phyloP scores from a whole-genome alignment of 2,888 invertebrate species.

The Pyrocoelia pectoralis region DNA sequence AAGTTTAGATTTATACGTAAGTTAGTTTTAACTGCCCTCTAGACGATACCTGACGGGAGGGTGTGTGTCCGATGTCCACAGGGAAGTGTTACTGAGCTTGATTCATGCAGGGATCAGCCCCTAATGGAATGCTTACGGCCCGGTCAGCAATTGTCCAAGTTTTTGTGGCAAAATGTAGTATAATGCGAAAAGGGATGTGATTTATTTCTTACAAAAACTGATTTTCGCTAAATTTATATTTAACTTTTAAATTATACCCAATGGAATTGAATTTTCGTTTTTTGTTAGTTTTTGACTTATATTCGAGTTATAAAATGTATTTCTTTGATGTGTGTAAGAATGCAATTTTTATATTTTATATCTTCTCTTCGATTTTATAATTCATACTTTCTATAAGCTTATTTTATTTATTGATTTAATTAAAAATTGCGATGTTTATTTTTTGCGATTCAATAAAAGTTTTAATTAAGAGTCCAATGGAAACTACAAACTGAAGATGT shows the following conservation, averaged over 20 bases:
- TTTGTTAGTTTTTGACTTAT: background rate
- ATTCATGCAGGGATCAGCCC: conserved; percentile 56
- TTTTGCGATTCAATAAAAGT: too few species aligned
- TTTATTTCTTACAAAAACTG: conserved; percentile 30
- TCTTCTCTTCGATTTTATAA: too few species aligned
- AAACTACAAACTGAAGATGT: too few species aligned
- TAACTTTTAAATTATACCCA: conserved; percentile 22
- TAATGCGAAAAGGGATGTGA: conserved; percentile 27
- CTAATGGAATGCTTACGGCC: conserved; percentile 57
- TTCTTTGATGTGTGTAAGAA: too few species aligned
- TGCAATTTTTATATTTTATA: too few species aligned
- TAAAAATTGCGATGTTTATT: too few species aligned
- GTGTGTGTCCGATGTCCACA: conserved; percentile 48
- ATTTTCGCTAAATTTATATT: conserved; percentile 22
- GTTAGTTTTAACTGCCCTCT: conserved; percentile 55
- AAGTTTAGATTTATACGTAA: conserved; percentile 54
- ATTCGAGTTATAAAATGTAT: too few species aligned
- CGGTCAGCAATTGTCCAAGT: conserved; percentile 55
- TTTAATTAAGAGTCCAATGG: too few species aligned
- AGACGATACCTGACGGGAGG: conserved; percentile 54
- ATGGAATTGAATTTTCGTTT: background rate
- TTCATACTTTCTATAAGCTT: too few species aligned
- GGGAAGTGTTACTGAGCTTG: conserved; percentile 52
- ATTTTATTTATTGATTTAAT: too few species aligned
- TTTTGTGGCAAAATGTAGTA: conserved; percentile 35